Conservation (phyloP, 2,888 invertebrate genomes). For the Napeogenes inachia region DNA sequence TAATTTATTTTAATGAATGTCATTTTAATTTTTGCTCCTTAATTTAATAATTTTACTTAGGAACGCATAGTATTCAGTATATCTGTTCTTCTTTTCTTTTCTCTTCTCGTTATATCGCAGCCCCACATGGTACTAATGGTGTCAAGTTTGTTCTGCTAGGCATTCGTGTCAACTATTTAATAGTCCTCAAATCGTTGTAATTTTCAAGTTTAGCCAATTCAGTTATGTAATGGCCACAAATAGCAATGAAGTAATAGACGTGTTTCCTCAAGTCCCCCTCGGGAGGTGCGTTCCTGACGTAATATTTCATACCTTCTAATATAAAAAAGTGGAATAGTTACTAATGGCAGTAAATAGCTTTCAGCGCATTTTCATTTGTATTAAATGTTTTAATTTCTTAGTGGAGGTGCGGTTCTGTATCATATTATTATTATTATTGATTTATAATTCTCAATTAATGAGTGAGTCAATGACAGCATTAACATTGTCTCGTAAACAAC, state of each 20-base stretch:
- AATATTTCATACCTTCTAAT: conserved; percentile 35
- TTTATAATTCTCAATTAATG: background rate
- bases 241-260: conserved; percentile 59
- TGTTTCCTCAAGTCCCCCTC: conserved; percentile 58
- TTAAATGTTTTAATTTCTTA: background rate
- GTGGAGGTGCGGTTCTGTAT: background rate
- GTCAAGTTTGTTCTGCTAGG: no score
- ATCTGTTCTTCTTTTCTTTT: no score
- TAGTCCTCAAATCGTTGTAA: conserved; percentile 29
- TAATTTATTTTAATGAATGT: no score
- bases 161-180: conserved; percentile 19
- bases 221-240: conserved; percentile 42
- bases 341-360: conserved; percentile 8
- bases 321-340: conserved; percentile 26
- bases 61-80: no score
- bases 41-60: no score
- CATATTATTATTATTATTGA: background rate
- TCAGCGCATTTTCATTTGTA: conserved; percentile 10
- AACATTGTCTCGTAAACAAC: conserved; percentile 12
- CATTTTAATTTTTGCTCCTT: no score
- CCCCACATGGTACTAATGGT: no score
- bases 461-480: conserved; percentile 14
- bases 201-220: conserved; percentile 40
- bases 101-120: no score
- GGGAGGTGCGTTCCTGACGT: conserved; percentile 32